Percentiles rank a stretch among this genome's conserved stretches.
Evolutionary conservation across 2,113 vertebrate genomes (phyloP).

Genomic region (Anguilla japonica): DNA sequence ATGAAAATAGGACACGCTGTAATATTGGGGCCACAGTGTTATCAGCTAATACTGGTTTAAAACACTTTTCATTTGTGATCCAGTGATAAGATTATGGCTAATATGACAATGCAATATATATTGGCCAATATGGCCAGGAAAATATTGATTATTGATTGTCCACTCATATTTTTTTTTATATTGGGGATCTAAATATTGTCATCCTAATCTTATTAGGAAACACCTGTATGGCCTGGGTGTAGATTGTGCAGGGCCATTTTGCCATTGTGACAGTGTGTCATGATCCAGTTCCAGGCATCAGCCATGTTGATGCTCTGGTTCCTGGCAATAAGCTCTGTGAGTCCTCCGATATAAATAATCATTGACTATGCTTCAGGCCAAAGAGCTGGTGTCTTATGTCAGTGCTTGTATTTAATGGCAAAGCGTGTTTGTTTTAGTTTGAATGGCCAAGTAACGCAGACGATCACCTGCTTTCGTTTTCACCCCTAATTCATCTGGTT

Average conservation of each 20-base stretch:
- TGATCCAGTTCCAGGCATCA: not conserved
- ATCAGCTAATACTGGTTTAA: too few species aligned
- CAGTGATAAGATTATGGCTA: too few species aligned
- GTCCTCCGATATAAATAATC: not conserved
- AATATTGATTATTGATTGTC: too few species aligned
- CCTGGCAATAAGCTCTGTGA: not conserved
- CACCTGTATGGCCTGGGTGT: too few species aligned
- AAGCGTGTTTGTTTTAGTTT: not conserved
- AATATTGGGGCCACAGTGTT: not conserved
- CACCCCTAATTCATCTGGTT: not conserved
- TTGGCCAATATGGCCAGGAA: too few species aligned
- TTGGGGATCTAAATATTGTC: not conserved
- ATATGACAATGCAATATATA: too few species aligned
- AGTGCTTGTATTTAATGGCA: not conserved
- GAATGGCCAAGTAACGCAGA: not conserved
- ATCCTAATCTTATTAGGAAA: not conserved
- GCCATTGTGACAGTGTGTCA: not conserved
- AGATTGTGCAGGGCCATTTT: not conserved
- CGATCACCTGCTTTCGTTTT: not conserved
- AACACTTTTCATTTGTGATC: too few species aligned
- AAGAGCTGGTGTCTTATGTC: not conserved
- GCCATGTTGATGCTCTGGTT: not conserved
- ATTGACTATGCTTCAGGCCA: not conserved
- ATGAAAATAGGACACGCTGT: not conserved
- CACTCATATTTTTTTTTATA: too few species aligned